Evolutionary conservation across 2,888 invertebrate species (phyloP).

Genomic region (Amphimallon solstitiale): DNA sequence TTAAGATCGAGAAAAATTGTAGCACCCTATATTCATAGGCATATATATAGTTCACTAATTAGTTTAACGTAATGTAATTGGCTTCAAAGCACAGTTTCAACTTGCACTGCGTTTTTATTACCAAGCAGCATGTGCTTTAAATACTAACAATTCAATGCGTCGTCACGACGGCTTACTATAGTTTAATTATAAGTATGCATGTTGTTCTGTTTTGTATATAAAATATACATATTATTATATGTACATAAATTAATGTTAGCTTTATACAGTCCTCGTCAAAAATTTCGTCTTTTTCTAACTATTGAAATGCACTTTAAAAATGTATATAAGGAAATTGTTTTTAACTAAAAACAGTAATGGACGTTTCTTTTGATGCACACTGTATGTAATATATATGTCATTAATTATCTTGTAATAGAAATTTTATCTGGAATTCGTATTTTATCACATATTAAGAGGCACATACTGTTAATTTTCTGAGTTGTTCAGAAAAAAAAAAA

Average conservation of each 20-base stretch:
- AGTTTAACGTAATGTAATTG: conserved; percentile 42
- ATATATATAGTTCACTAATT: conserved; percentile 10
- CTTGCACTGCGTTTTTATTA: conserved; percentile 56
- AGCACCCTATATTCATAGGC: conserved; percentile 4
- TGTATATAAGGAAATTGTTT: too few species aligned
- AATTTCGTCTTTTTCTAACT: too few species aligned
- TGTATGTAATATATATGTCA: not conserved
- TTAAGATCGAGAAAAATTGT: not conserved
- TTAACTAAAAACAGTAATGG: too few species aligned
- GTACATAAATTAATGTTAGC: not conserved
- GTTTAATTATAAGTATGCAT: too few species aligned
- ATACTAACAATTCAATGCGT: not conserved
- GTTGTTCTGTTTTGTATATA: too few species aligned
- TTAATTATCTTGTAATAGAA: not conserved
- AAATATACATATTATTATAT: not conserved
- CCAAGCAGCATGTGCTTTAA: conserved; percentile 11
- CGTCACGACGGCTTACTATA: too few species aligned
- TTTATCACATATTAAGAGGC: not conserved
- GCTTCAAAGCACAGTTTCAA: conserved; percentile 57
- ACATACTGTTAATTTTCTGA: too few species aligned
- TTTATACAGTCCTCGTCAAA: too few species aligned
- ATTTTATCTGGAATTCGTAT: conserved; percentile 12
- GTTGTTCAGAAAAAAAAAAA: too few species aligned
- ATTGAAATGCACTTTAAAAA: too few species aligned
- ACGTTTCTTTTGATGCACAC: too few species aligned